These are phyloP conservation scores for Perognathus longimembris DNA, from an alignment of 2,113 vertebrate genomes.

Conservation along the genomic window DNA sequence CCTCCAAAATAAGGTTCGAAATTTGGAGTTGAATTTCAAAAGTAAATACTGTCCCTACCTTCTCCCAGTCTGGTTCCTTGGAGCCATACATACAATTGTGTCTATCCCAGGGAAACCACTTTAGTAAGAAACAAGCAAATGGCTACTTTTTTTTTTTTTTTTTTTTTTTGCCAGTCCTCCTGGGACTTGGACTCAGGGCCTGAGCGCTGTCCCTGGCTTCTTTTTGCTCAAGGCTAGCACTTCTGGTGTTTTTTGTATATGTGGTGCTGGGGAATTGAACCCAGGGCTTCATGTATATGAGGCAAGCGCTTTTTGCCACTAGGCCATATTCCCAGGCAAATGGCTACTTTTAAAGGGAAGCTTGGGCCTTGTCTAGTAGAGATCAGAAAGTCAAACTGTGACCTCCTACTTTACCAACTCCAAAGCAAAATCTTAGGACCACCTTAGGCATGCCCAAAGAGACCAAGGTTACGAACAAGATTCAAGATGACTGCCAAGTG, in stretches of 20 bases:
- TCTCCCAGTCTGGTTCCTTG: not conserved
- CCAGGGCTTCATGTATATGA: too few relatives aligned
- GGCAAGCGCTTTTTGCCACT: too few relatives aligned
- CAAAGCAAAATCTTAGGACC: slow-evolving; percentile 5
- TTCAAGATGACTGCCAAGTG: not conserved
- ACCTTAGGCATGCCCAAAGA: slow-evolving; percentile 2
- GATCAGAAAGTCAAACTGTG: not conserved
- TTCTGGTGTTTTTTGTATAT: too few relatives aligned
- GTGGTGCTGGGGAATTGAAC: too few relatives aligned
- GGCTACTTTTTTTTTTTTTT: too few relatives aligned
- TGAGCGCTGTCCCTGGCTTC: too few relatives aligned
- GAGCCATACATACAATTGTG: not conserved
- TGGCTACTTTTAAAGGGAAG: slow-evolving; percentile 18
- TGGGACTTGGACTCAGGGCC: too few relatives aligned
- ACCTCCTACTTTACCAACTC: not conserved
- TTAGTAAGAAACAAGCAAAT: not conserved
- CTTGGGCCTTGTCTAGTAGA: not conserved
- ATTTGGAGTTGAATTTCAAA: slow-evolving; percentile 49
- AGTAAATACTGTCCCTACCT: not conserved
- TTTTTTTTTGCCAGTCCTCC: too few relatives aligned
- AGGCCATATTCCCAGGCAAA: too few relatives aligned
- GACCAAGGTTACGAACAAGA: not conserved
- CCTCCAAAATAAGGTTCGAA: slow-evolving; percentile 19
- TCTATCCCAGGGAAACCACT: not conserved
- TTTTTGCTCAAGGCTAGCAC: too few relatives aligned